Base-by-base conservation (phyloP, 2,113 vertebrate genomes). In the Chaetura pelagica region DNA sequence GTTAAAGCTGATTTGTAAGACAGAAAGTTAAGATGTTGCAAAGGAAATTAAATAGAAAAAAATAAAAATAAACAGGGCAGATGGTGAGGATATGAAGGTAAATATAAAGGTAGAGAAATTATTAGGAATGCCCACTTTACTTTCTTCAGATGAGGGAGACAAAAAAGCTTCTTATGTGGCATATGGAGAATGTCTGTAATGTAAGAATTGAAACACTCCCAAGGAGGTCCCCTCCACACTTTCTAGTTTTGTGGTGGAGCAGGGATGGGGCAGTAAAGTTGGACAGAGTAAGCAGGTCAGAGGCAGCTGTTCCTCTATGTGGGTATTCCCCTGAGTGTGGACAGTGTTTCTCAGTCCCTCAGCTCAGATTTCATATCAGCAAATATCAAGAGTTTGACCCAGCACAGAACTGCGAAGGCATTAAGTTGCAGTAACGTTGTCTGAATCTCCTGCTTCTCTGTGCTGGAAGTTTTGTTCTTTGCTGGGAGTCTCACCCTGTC, bases 181-280 rank as follows among this genome's bases (percentile, higher is more conserved):
- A n/a, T 35, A 23, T 6, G 7, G 38, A 42, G 30, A 62, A 77
- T 23, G 21, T 59, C 26, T 0, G 1, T 59, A 51, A 61, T 0
- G 0, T 35, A 80, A 30, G 32, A 74, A 76, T 35, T 30, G 40
- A 69, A 80, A 32, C 19, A 12, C 16, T 44, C 18, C 40, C 23
- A 18, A 35, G 38, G 5, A 85, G 5, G 2, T 54, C 20, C 9
- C 6, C 16, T 68, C 32, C 17, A 26, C 3, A 8, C n/a, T 64
- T 82, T 29, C 20, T n/a, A 26, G 8, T 64, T 86, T 46, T 55
- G n/a, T 64, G 51, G 21, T 74, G 7, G 22, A 27, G 9, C 13
- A 15, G 34, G 64, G 54, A 48, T 57, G 46, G 35, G 27, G 10
- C 7, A 75, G 79, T 15, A 63, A 22, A 52, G 42, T 29, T 71